A percentile compares a stretch with the other conserved stretches of the same genome.
phyloP scores from a whole-genome alignment of 2,888 invertebrate genomes.

The Drosophila fulvimacula region DNA sequence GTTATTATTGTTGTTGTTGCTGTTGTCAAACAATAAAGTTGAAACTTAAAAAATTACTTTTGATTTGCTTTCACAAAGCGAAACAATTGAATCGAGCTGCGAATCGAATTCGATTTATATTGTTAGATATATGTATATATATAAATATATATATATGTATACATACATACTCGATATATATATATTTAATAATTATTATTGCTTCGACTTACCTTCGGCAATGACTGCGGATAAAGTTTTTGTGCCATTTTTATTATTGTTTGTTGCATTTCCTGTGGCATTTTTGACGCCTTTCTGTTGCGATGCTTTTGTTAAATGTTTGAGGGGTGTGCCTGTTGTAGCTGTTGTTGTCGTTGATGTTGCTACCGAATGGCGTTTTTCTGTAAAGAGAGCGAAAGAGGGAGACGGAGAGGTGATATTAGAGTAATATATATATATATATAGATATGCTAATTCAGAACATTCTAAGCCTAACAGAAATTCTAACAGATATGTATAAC shows the following conservation, averaged over 20 bases:
- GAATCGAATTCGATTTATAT: conserved; percentile 15
- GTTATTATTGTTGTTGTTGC: conserved; percentile 28
- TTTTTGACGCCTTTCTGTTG: conserved; percentile 34
- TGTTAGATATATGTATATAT: not conserved
- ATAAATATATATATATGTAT: not conserved
- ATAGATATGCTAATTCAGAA: too few species aligned
- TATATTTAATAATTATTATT: conserved; percentile 1
- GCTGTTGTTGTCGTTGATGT: conserved; percentile 28
- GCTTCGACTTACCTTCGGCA: conserved; percentile 58
- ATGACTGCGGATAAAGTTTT: conserved; percentile 37
- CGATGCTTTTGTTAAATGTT: conserved; percentile 19
- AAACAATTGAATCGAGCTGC: conserved; percentile 33
- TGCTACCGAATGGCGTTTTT: conserved; percentile 49
- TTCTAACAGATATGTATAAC: not conserved
- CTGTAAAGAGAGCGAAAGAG: conserved; percentile 33
- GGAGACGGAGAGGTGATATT: not conserved
- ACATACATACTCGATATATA: not conserved
- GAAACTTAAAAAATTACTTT: conserved; percentile 45
- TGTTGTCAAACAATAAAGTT: conserved; percentile 58
- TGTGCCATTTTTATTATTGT: conserved; percentile 44
- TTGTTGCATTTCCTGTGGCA: conserved; percentile 21
- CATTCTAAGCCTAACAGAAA: too few species aligned
- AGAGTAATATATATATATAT: not conserved
- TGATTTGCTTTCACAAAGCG: conserved; percentile 57
- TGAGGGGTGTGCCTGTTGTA: conserved; percentile 12